Evolutionary conservation across 2,113 vertebrate species (phyloP), one percentile per base, ranked within the genome.

Genomic region (Odobenus rosmarus): DNA sequence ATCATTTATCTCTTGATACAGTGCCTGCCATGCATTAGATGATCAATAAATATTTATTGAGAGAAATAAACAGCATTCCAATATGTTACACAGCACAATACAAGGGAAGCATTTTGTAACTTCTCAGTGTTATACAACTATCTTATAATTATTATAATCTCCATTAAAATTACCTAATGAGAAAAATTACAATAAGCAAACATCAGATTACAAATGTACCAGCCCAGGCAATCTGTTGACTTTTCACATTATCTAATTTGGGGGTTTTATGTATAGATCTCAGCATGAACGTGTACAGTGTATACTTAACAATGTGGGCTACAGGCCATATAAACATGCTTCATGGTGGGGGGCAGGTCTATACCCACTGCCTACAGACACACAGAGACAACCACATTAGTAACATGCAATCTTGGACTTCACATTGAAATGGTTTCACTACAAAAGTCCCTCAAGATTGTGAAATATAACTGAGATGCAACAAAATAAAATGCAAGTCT

Each of bases 401-500:
- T 57, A 31, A 69, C 24, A 64, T 64, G 84, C 39, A 71, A 39
- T 69, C 57, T 83, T 94, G 64, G 72, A 79, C 4, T 69, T 86
- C 67, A 55, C 1, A 64, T 21, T 87, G 77, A 57, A 95, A 94
- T 26, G 36, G 95, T 72, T 88, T 69, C 71, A 83, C 69, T 64
- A 24, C 26, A 36, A 64, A 49, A 55, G 11, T 39, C 85, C 64
- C 64, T 93, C 0, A 0, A 33, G 57, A 8, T 53, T 96, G 79
- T 93, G 64, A 97, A 96, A 84, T 79, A 90, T 14, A 82, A 77
- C 88, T 1, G 0, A 76, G 88, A 93, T 97, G 94, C 90, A 53
- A 77, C 74, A 97, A 97, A 95, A 84, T 96, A 94, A 96, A 94
- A 93, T 57, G 62, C 36, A 76, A 96, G 89, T 87, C 5, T 92